Percentiles rank a stretch among this genome's conserved stretches.
phyloP scores from a whole-genome alignment of 2,797 vertebrate species.

The Ptychadena robeensis region DNA sequence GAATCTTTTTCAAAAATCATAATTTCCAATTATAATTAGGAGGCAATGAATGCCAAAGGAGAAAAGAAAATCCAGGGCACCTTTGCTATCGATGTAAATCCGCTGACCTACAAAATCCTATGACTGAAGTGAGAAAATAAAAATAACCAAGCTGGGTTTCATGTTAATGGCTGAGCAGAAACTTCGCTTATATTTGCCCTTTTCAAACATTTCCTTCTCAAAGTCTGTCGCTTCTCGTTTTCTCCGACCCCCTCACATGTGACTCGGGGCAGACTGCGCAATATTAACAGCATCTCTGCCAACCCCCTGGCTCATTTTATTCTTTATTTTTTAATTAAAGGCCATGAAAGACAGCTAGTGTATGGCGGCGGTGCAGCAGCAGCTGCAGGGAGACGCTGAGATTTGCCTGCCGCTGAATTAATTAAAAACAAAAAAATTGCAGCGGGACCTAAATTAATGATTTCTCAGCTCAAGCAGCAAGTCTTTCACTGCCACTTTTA shows the following conservation, averaged over 20 bases:
- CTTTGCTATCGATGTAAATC: neutral
- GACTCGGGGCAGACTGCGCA: slow-evolving; percentile 62
- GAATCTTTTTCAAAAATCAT: neutral
- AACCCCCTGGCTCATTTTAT: slow-evolving; percentile 42
- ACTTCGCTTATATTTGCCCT: neutral
- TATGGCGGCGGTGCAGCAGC: slow-evolving; percentile 53
- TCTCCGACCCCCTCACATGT: slow-evolving; percentile 18
- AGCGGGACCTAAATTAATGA: neutral
- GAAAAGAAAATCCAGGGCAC: neutral
- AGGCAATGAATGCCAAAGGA: neutral
- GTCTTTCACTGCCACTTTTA: neutral
- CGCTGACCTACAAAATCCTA: neutral
- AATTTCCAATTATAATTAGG: neutral
- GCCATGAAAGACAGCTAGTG: slow-evolving; percentile 59
- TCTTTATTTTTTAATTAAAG: slow-evolving; percentile 69
- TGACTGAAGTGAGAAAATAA: neutral
- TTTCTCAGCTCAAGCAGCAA: neutral
- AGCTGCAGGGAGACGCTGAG: slow-evolving; percentile 51
- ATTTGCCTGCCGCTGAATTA: slow-evolving; percentile 64
- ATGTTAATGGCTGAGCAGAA: rapidly evolving
- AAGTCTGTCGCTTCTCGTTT: neutral
- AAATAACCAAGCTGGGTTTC: rapidly evolving
- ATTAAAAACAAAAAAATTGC: slow-evolving; percentile 55
- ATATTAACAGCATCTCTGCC: slow-evolving; percentile 33
- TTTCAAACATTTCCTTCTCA: slow-evolving; percentile 43